phyloP scores from a whole-genome alignment of 2,888 invertebrate genomes.

The Tachina grossa region DNA sequence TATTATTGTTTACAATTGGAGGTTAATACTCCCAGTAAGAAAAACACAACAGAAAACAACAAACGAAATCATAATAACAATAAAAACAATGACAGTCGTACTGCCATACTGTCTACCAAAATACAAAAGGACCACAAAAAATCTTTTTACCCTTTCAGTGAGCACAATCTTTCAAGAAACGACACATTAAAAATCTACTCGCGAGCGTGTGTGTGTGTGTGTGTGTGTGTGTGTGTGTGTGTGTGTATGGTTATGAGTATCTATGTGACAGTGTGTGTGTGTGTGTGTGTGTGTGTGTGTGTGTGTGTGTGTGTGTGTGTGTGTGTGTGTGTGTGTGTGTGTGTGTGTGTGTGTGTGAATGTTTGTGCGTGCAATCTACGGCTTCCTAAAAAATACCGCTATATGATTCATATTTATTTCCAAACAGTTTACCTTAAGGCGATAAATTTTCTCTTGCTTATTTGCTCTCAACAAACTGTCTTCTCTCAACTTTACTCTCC shows the following conservation, averaged over 20 bases:
- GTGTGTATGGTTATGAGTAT: not conserved
- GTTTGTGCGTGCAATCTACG: not conserved
- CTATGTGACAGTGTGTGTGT: not conserved
- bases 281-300: not conserved
- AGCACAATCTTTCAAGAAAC: slow-evolving; percentile 8
- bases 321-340: not conserved
- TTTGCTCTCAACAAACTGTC: not conserved
- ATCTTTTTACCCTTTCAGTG: slow-evolving; percentile 73
- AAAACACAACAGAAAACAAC: slow-evolving; percentile 36
- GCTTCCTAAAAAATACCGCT: slow-evolving; percentile 46
- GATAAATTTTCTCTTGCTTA: slow-evolving; percentile 47
- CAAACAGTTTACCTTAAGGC: slow-evolving; percentile 19
- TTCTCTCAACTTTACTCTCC: slow-evolving; percentile 32
- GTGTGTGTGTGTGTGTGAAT: not conserved
- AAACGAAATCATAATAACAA: slow-evolving; percentile 39
- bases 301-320: not conserved
- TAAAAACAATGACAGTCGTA: slow-evolving; percentile 53
- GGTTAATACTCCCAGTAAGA: slow-evolving; percentile 68
- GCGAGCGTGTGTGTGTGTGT: not conserved
- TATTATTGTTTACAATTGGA: slow-evolving; percentile 67
- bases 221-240: not conserved
- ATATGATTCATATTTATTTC: slow-evolving; percentile 54
- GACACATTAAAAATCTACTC: slow-evolving; percentile 32
- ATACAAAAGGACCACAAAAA: slow-evolving; percentile 68
- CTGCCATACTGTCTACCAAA: slow-evolving; percentile 78